A percentile compares a stretch with the other conserved stretches of the same genome.
phyloP scores from a whole-genome alignment of 2,797 vertebrate genomes.

The Peromyscus aztecus region DNA sequence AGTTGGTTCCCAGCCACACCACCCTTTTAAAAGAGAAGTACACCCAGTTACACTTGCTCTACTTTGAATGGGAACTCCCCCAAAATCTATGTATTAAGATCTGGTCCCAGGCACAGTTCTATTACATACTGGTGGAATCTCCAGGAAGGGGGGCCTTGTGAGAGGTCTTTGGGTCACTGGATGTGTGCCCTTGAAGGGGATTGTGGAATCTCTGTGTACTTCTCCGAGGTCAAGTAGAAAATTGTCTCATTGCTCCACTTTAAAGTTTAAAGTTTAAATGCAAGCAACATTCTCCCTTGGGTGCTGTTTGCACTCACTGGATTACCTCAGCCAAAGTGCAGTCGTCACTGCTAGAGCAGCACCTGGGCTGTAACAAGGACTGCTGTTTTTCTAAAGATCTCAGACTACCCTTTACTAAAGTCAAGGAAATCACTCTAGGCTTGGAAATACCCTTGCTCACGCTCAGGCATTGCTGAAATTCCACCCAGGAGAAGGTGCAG shows the following conservation, averaged over 20 bases:
- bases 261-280: too few species aligned
- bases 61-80: background rate
- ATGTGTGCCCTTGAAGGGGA: background rate
- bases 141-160: background rate
- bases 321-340: background rate
- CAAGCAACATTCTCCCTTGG: background rate
- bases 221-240: background rate
- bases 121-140: background rate
- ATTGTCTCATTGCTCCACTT: background rate
- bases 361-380: background rate
- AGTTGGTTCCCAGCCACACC: background rate
- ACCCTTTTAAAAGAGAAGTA: background rate
- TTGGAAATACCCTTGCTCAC: background rate
- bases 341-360: background rate
- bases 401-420: conserved; percentile 22
- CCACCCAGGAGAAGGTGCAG: conserved; percentile 18
- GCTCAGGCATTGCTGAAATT: conserved; percentile 52
- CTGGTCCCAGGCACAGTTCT: background rate
- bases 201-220: background rate
- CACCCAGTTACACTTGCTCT: background rate
- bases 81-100: background rate
- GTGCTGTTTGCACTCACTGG: background rate
- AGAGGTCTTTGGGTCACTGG: background rate
- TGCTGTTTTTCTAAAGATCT: background rate
- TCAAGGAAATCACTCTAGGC: background rate